These are phyloP conservation scores for Kryphioiulus occultus DNA, from an alignment of 2,888 invertebrate genomes.

Conservation along the genomic window DNA sequence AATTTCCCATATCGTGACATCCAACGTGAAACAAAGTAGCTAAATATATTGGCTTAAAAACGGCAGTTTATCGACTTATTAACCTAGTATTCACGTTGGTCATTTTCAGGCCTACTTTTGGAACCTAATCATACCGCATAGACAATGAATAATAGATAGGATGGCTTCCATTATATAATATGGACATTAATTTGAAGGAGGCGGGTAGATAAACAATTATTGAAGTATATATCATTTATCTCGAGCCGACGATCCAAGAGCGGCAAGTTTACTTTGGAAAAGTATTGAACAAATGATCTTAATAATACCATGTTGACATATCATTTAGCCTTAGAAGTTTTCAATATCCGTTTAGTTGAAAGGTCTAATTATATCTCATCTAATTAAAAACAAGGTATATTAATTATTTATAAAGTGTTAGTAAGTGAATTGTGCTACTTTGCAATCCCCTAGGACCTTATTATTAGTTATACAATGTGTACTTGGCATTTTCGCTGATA, in stretches of 20 bases:
- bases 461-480: background rate
- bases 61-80: constrained; percentile 40
- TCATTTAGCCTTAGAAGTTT: background rate
- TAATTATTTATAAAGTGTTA: background rate
- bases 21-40: constrained; percentile 40
- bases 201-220: constrained; percentile 40
- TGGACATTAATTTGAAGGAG: constrained; percentile 32
- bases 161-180: constrained; percentile 37
- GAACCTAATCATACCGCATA: constrained; percentile 37
- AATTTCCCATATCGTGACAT: constrained; percentile 48
- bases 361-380: background rate
- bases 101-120: background rate
- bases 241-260: constrained; percentile 21
- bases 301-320: background rate
- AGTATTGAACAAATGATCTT: background rate
- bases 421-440: background rate
- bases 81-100: background rate
- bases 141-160: constrained; percentile 40
- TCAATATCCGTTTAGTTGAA: background rate
- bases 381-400: background rate
- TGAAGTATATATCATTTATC: constrained; percentile 31
- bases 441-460: background rate
- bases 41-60: constrained; percentile 40
- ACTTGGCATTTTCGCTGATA: background rate
- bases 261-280: background rate